These are phyloP conservation scores for Heteropelma amictum DNA, from an alignment of 2,888 invertebrate species.

Conservation along the genomic window DNA sequence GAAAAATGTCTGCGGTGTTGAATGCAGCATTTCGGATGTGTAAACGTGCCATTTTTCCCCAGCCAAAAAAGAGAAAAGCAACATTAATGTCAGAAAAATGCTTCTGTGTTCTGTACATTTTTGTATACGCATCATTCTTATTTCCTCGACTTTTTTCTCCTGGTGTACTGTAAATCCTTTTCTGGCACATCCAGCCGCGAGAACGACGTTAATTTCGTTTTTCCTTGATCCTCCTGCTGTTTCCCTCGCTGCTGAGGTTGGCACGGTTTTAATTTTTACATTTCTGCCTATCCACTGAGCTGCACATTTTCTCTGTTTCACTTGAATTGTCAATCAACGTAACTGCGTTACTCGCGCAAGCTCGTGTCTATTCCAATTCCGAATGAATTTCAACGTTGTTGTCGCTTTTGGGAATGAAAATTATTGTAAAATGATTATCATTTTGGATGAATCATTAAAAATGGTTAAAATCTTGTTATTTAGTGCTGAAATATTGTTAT, in stretches of 20 bases:
- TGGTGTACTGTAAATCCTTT: not conserved
- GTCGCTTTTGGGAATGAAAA: no score
- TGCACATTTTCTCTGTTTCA: no score
- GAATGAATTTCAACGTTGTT: no score
- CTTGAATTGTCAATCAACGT: no score
- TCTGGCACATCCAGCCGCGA: not conserved
- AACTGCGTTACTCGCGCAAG: no score
- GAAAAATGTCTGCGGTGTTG: slow-evolving; percentile 43
- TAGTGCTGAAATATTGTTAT: no score
- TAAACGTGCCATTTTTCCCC: slow-evolving; percentile 28
- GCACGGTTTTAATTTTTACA: not conserved
- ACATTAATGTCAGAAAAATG: slow-evolving; percentile 10
- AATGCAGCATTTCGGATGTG: slow-evolving; percentile 9
- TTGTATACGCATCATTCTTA: not conserved
- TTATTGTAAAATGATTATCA: no score
- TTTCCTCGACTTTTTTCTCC: not conserved
- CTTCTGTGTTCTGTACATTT: slow-evolving; percentile 15
- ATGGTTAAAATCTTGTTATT: no score
- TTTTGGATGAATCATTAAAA: no score
- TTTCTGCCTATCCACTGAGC: no score
- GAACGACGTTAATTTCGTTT: not conserved
- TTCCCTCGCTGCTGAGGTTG: not conserved
- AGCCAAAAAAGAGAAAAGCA: slow-evolving; percentile 2
- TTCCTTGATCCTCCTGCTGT: not conserved
- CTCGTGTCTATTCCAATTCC: no score